Evolutionary conservation across 2,113 vertebrate species (phyloP).

Genomic region (Hoplias malabaricus): DNA sequence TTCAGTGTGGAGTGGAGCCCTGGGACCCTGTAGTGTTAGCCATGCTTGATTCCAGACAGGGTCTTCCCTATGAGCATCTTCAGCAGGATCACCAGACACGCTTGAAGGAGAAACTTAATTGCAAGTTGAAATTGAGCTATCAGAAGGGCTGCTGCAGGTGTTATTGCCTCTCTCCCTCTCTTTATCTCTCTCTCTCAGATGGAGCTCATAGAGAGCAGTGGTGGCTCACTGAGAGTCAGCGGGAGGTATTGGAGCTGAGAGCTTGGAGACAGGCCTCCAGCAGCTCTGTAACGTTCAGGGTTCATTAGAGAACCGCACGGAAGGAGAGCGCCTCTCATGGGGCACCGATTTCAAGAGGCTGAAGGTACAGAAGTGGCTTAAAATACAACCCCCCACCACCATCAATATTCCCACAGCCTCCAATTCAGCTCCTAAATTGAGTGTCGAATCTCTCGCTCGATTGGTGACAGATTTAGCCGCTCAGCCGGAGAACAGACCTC

Average conservation of each 20-base stretch:
- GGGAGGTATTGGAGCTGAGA: neutral
- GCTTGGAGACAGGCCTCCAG: neutral
- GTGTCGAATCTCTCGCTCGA: neutral
- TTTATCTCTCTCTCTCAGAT: neutral
- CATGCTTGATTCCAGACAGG: no score
- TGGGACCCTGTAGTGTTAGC: no score
- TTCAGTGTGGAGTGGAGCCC: no score
- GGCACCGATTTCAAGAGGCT: slow-evolving; percentile 9
- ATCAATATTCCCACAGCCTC: neutral
- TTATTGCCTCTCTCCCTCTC: neutral
- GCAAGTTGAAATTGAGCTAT: no score
- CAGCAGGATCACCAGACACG: no score
- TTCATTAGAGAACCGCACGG: neutral
- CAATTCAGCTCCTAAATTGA: neutral
- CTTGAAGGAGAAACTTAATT: no score
- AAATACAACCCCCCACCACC: slow-evolving; percentile 8
- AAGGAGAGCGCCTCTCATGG: neutral
- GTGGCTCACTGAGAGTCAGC: neutral
- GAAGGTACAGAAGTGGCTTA: neutral
- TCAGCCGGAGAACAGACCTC: neutral
- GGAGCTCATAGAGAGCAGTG: neutral
- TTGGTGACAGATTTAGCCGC: neutral
- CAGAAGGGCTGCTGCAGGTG: no score
- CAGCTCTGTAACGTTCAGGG: neutral
- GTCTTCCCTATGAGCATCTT: no score